phyloP scores from a whole-genome alignment of 2,888 invertebrate genomes.

The Volucella inflata region DNA sequence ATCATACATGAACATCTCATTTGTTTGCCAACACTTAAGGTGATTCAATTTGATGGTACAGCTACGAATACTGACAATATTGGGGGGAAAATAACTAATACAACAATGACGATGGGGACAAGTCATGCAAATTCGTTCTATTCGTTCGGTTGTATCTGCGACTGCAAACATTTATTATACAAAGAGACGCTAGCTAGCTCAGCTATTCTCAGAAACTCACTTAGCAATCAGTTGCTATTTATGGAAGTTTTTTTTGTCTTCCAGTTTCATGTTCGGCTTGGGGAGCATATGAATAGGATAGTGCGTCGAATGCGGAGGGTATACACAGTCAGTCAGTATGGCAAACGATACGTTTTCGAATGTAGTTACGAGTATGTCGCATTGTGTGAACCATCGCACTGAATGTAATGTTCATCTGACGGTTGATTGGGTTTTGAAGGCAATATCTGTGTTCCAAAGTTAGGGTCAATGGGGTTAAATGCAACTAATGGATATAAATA shows the following conservation, averaged over 20 bases:
- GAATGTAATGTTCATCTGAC: not conserved
- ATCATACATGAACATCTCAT: not conserved
- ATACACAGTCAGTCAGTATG: not conserved
- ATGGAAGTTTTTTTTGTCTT: too few relatives aligned
- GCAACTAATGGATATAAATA: too few relatives aligned
- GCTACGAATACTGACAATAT: slow-evolving; percentile 8
- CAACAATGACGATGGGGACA: not conserved
- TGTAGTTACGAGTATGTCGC: not conserved
- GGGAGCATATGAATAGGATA: too few relatives aligned
- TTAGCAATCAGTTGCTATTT: too few relatives aligned
- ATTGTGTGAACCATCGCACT: not conserved
- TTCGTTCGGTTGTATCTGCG: slow-evolving; percentile 2
- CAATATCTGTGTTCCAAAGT: too few relatives aligned
- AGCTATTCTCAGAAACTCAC: too few relatives aligned
- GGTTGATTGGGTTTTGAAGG: too few relatives aligned
- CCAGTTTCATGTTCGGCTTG: not conserved
- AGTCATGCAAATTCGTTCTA: slow-evolving; percentile 42
- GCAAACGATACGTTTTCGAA: not conserved
- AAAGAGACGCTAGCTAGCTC: not conserved
- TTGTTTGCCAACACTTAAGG: slow-evolving; percentile 38
- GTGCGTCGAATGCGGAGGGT: slow-evolving; percentile 2
- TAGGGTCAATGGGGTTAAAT: too few relatives aligned
- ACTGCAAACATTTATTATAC: slow-evolving; percentile 36
- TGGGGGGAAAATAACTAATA: too few relatives aligned
- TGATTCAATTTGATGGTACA: slow-evolving; percentile 46